Evolutionary conservation across 2,797 vertebrate genomes (phyloP).

Genomic region (Odontamblyopus rebecca): DNA sequence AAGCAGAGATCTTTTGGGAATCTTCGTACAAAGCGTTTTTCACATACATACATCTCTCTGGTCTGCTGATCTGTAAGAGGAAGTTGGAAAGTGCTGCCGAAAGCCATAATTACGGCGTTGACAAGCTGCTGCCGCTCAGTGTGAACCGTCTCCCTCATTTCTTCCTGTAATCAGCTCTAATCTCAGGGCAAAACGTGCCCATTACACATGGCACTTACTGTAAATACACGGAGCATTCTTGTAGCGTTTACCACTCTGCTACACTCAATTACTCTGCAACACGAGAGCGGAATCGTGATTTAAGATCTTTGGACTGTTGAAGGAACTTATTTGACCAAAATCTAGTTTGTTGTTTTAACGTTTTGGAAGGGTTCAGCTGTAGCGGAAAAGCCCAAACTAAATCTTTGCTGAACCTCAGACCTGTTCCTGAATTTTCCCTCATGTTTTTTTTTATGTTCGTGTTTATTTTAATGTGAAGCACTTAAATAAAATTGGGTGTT

Average conservation of each 20-base stretch:
- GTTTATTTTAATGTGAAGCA: no score
- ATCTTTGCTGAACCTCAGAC: no score
- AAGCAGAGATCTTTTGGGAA: background rate
- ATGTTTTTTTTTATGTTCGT: no score
- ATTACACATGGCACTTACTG: constrained; percentile 52
- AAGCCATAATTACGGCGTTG: constrained; percentile 45
- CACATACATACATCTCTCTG: no score
- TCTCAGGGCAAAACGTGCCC: constrained; percentile 25
- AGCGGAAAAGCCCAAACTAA: no score
- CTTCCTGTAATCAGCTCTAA: constrained; percentile 62
- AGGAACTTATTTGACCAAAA: background rate
- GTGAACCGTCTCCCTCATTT: constrained; percentile 31
- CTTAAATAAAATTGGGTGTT: no score
- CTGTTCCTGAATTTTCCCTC: no score
- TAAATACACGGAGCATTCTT: constrained; percentile 48
- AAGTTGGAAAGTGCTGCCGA: constrained; percentile 55
- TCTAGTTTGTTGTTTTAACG: background rate
- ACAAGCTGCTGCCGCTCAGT: constrained; percentile 42
- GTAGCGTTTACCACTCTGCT: constrained; percentile 41
- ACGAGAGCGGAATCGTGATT: background rate
- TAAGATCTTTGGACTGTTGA: background rate
- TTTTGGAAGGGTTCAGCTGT: background rate
- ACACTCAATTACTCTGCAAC: constrained; percentile 26
- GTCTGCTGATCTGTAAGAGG: constrained; percentile 22
- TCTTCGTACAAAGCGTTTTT: background rate